Conservation (phyloP, 2,797 vertebrate species). For the Pristis pectinata region DNA sequence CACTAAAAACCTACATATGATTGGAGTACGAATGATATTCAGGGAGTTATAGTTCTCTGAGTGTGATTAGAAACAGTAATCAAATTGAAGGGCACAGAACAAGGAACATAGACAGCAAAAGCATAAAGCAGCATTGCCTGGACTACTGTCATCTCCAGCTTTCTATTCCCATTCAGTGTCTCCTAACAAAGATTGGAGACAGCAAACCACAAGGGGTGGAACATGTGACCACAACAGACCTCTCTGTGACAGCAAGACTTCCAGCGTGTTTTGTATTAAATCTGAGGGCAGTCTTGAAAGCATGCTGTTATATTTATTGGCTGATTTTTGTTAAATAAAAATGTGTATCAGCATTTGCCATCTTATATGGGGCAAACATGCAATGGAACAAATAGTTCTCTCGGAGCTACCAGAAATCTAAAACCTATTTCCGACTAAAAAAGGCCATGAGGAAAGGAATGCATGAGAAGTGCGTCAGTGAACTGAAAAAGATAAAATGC, state of each 20-base stretch:
- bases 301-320: background rate
- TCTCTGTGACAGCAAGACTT: background rate
- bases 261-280: too few relatives aligned
- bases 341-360: background rate
- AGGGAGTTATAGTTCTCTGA: background rate
- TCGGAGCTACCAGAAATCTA: background rate
- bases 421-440: background rate
- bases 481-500: constrained; percentile 6
- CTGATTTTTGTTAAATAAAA: background rate
- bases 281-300: background rate
- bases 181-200: background rate
- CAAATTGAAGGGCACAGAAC: background rate
- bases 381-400: background rate
- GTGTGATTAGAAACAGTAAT: background rate
- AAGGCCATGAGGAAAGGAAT: background rate
- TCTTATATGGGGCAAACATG: too few relatives aligned
- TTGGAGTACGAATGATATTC: background rate
- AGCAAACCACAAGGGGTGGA: background rate
- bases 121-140: background rate
- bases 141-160: background rate
- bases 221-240: background rate
- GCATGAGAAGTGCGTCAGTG: background rate
- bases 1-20: background rate
- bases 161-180: background rate
- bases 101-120: background rate